Percentiles rank a stretch among this genome's conserved stretches.
Conservation (phyloP, 2,888 invertebrate species). For the Leucozona laternaria region DNA sequence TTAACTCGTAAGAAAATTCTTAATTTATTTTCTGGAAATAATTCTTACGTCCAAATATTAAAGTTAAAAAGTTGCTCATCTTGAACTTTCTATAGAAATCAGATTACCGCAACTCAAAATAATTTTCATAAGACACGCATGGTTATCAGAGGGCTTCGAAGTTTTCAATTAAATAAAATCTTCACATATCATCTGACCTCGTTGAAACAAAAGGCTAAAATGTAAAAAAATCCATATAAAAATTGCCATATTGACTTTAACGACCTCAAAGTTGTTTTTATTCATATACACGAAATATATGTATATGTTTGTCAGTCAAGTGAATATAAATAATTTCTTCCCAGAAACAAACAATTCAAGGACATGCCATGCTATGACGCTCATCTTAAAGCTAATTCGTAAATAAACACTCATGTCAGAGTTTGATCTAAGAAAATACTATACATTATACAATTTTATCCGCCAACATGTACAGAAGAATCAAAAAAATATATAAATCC, state of each 20-base stretch:
- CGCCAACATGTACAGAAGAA: not conserved
- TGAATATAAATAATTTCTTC: not conserved
- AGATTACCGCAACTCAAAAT: too few relatives aligned
- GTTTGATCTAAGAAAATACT: conserved; percentile 1
- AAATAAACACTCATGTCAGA: conserved; percentile 58
- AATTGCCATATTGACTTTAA: conserved; percentile 9
- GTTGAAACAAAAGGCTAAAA: not conserved
- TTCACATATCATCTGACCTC: not conserved
- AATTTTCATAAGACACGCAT: too few relatives aligned
- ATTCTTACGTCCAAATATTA: too few relatives aligned
- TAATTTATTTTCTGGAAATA: too few relatives aligned
- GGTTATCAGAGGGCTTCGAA: too few relatives aligned
- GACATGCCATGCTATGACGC: conserved; percentile 7
- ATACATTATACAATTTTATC: conserved; percentile 1
- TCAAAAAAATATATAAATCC: conserved; percentile 2
- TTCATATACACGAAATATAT: conserved; percentile 8
- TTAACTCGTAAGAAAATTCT: too few relatives aligned
- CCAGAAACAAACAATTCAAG: conserved; percentile 13
- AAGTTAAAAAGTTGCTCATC: too few relatives aligned
- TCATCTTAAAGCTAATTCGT: conserved; percentile 42
- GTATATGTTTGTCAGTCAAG: conserved; percentile 22
- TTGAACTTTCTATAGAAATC: too few relatives aligned
- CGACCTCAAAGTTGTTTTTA: not conserved
- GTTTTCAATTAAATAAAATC: not conserved
- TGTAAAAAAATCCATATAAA: conserved; percentile 1